A percentile compares a stretch with the other conserved stretches of the same genome.
These are phyloP conservation scores for Syngnathoides biaculeatus DNA, from an alignment of 2,113 vertebrate species.

Conservation along the genomic window DNA sequence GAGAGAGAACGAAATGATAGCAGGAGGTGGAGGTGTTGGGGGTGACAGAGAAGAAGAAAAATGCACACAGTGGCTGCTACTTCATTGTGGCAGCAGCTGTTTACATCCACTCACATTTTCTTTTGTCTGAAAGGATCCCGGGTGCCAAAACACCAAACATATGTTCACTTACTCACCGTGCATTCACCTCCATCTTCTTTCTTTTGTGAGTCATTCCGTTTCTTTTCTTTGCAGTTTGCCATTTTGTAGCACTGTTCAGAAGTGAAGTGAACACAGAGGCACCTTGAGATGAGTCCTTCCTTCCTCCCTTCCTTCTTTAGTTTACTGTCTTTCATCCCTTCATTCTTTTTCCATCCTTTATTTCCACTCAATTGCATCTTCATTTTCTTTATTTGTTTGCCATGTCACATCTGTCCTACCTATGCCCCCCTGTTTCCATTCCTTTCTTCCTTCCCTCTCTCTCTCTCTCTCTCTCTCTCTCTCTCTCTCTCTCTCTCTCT, in stretches of 20 bases:
- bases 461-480: constrained; percentile 49
- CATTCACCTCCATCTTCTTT: neutral
- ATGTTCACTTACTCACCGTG: constrained; percentile 56
- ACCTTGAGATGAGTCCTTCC: constrained; percentile 7
- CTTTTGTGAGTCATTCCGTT: constrained; percentile 55
- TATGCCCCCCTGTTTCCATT: constrained; percentile 19
- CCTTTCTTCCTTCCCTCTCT: constrained; percentile 48
- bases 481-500: constrained; percentile 47
- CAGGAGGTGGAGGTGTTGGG: neutral
- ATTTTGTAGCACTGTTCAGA: too few species aligned
- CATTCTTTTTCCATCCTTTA: constrained; percentile 23
- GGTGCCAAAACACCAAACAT: constrained; percentile 77
- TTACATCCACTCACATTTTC: constrained; percentile 61
- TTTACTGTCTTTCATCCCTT: neutral
- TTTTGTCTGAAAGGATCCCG: constrained; percentile 80
- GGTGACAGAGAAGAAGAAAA: constrained; percentile 22
- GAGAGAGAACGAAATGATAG: constrained; percentile 38
- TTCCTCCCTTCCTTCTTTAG: neutral
- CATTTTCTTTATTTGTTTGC: constrained; percentile 17
- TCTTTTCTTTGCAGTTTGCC: constrained; percentile 47
- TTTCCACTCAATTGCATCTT: constrained; percentile 29
- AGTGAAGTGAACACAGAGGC: too few species aligned
- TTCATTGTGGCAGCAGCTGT: constrained; percentile 67
- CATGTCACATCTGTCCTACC: neutral
- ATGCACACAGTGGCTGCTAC: constrained; percentile 39